A percentile compares a stretch with the other conserved stretches of the same genome.
Evolutionary conservation across 2,113 vertebrate species (phyloP).

Genomic region (Apus apus): DNA sequence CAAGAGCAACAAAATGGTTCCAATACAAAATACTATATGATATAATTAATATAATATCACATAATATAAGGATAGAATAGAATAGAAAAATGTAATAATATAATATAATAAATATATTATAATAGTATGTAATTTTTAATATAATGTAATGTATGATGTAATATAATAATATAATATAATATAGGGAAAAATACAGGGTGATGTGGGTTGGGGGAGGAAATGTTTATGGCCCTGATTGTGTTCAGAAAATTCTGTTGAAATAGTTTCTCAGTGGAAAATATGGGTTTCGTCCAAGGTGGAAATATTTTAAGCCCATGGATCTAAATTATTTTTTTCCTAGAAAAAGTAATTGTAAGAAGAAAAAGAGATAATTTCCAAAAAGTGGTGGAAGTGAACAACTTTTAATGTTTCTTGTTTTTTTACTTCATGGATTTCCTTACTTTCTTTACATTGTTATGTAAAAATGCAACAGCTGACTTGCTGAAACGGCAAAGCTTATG

Average conservation of each 20-base stretch:
- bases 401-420: not conserved
- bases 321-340: not conserved
- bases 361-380: not conserved
- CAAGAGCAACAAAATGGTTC: not conserved
- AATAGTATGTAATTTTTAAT: no score
- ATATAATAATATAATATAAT: not conserved
- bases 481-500: not conserved
- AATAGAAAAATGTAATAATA: no score
- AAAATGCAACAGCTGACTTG: not conserved
- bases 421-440: not conserved
- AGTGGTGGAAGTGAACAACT: not conserved
- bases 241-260: not conserved
- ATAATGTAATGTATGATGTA: no score
- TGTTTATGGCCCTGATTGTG: not conserved
- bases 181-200: no score
- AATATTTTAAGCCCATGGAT: not conserved
- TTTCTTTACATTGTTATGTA: not conserved
- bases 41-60: no score
- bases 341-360: not conserved
- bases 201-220: not conserved
- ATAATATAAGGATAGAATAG: no score
- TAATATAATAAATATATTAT: no score
- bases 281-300: not conserved
- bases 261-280: not conserved
- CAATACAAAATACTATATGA: not conserved